Conservation (phyloP, 2,797 vertebrate genomes). For the Pristis pectinata region DNA sequence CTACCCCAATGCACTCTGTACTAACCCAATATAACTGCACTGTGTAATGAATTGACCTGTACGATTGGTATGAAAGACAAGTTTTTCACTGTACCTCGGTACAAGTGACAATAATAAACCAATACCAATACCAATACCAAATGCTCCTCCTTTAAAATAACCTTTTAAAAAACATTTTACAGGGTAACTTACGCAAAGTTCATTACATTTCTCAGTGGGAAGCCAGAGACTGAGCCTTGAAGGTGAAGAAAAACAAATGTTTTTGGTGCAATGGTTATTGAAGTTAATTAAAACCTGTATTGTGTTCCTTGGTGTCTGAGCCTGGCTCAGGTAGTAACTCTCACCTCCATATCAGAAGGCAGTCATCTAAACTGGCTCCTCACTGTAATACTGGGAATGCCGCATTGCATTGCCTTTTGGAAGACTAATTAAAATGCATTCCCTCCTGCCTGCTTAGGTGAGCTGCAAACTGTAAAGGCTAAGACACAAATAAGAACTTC, state of each 20-base stretch:
- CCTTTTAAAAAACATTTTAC: background rate
- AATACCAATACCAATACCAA: too few species aligned
- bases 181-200: background rate
- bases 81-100: too few species aligned
- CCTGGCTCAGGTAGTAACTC: background rate
- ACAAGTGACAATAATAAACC: too few species aligned
- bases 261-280: background rate
- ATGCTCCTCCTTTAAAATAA: background rate
- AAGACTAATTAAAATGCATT: background rate
- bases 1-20: too few species aligned
- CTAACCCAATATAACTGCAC: too few species aligned
- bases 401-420: background rate
- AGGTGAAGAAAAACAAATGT: background rate
- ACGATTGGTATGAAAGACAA: too few species aligned
- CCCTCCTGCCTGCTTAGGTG: background rate
- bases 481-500: background rate
- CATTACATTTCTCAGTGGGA: background rate
- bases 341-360: background rate
- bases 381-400: background rate
- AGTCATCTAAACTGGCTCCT: too few species aligned
- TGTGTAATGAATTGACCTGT: too few species aligned
- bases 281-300: background rate
- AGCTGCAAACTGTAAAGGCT: background rate
- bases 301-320: too few species aligned
- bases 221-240: background rate